Conservation (phyloP, 1,140 invertebrate species). For the Drosophila albomicans region DNA sequence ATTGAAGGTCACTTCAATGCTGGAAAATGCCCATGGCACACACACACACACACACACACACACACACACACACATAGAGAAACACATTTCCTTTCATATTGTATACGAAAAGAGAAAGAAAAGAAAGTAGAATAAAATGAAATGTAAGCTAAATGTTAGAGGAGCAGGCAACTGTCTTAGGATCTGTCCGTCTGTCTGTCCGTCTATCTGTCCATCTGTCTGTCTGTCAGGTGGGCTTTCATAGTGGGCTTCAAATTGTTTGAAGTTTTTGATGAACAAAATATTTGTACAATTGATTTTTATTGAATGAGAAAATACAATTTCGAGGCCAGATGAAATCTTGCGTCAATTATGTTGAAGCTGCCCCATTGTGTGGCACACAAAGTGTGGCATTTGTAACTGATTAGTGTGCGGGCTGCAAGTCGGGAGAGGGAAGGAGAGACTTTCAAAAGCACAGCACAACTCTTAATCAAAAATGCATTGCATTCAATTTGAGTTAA, state of each 20-base stretch:
- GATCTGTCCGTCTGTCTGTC: not conserved
- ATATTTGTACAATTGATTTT: constrained; percentile 50
- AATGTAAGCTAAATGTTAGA: constrained; percentile 11
- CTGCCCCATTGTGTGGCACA: constrained; percentile 19
- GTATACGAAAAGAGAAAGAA: constrained; percentile 2
- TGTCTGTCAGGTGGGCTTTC: constrained; percentile 2
- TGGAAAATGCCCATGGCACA: constrained; percentile 10
- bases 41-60: constrained; percentile 4
- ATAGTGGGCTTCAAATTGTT: constrained; percentile 21
- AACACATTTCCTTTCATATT: not conserved
- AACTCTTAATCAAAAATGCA: constrained; percentile 64
- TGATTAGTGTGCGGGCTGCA: constrained; percentile 5
- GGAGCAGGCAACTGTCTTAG: not conserved
- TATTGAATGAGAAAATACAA: constrained; percentile 38
- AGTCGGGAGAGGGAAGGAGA: not conserved
- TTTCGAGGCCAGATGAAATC: constrained; percentile 15
- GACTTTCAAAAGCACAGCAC: constrained; percentile 29
- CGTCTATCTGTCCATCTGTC: not conserved
- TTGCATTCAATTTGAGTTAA: constrained; percentile 63
- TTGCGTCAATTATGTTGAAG: constrained; percentile 30
- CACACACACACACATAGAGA: not conserved
- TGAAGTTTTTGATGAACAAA: constrained; percentile 33
- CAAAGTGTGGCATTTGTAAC: not conserved
- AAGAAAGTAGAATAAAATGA: constrained; percentile 1
- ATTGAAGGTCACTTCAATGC: constrained; percentile 19